Percentiles rank a stretch among this genome's conserved stretches.
phyloP scores from a whole-genome alignment of 1,140 invertebrate genomes.

The Neodiprion virginianus region DNA sequence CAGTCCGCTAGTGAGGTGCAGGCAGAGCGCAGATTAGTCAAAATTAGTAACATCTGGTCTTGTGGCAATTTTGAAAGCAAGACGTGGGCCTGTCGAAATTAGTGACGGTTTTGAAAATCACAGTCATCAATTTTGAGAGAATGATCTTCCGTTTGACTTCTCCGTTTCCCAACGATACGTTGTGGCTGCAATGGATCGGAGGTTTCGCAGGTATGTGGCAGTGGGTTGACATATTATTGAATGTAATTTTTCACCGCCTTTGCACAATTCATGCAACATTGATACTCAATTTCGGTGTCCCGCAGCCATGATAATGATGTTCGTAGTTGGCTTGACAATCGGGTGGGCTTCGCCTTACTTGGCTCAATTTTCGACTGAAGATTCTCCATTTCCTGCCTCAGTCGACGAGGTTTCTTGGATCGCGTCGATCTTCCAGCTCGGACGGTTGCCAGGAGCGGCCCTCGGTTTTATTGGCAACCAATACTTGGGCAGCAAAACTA shows the following conservation, averaged over 20 bases:
- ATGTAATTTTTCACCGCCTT: too few species aligned
- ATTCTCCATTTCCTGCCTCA: constrained; percentile 62
- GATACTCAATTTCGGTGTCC: too few species aligned
- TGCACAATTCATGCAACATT: too few species aligned
- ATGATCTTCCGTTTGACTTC: neutral
- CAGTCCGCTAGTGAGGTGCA: too few species aligned
- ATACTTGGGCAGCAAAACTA: constrained; percentile 69
- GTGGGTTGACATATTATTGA: too few species aligned
- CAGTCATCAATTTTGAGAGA: neutral
- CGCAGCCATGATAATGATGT: too few species aligned
- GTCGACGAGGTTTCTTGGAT: constrained; percentile 71
- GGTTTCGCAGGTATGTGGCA: neutral
- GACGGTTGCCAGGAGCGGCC: constrained; percentile 50
- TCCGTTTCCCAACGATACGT: neutral
- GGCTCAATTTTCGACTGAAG: constrained; percentile 54
- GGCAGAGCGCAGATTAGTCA: too few species aligned
- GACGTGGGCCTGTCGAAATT: too few species aligned
- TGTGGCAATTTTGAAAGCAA: too few species aligned
- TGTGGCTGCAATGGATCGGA: neutral
- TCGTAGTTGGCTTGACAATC: too few species aligned
- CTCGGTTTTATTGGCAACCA: constrained; percentile 49
- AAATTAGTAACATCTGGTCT: too few species aligned
- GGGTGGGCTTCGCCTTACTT: constrained; percentile 69
- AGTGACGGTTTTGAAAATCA: too few species aligned
- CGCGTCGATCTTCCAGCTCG: constrained; percentile 64